Percentiles rank a stretch among this genome's conserved stretches.
Conservation (phyloP, 2,113 vertebrate species). For the Pardalotus punctatus region DNA sequence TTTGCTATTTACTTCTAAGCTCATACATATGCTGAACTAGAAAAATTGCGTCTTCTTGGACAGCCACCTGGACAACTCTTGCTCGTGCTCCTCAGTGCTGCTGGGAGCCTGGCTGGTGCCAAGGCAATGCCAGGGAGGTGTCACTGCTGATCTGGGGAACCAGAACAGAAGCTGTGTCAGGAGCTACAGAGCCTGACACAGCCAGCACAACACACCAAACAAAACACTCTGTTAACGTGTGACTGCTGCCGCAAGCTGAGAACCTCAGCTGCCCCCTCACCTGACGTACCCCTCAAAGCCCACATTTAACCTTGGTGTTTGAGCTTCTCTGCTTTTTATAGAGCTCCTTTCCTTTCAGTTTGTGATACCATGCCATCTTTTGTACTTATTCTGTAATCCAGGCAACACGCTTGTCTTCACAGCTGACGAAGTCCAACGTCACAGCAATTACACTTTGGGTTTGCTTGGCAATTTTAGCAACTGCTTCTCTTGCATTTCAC, state of each 20-base stretch:
- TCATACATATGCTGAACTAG: background rate
- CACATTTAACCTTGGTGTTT: background rate
- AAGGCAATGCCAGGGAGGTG: background rate
- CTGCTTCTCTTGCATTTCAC: background rate
- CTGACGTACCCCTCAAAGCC: background rate
- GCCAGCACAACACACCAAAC: background rate
- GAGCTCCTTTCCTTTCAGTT: background rate
- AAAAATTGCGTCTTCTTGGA: background rate
- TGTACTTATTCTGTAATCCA: background rate
- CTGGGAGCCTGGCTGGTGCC: background rate
- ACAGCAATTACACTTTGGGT: background rate
- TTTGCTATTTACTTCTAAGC: background rate
- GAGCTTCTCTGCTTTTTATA: background rate
- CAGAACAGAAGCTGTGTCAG: no score
- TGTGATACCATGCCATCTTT: background rate
- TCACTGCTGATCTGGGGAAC: background rate
- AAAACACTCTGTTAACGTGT: rapidly evolving
- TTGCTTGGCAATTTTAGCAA: background rate
- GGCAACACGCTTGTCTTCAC: rapidly evolving
- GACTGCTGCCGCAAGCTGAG: background rate
- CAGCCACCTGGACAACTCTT: background rate
- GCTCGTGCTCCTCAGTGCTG: background rate
- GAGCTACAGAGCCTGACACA: background rate
- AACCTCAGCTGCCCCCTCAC: background rate
- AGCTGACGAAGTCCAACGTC: background rate